Base-by-base conservation (phyloP, 2,797 vertebrate genomes). In the Sebastes dallii region DNA sequence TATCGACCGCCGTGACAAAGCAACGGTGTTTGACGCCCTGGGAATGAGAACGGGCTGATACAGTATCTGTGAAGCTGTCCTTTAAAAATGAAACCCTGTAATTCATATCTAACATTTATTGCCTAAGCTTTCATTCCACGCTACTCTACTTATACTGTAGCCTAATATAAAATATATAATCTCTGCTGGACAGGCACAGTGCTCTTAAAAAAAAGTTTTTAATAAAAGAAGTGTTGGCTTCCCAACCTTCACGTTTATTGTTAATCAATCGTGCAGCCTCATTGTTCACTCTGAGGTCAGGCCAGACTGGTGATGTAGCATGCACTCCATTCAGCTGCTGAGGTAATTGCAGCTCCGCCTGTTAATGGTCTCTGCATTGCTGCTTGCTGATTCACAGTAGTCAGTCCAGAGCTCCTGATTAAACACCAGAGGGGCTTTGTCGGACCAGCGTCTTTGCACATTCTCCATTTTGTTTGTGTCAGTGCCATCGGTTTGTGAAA, bases 311-410 rank as follows among this genome's bases (percentile, higher is more conserved):
- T 79, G 86, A 82, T 88, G 78, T 83, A 80, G 81, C 79, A 34
- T 77, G 58, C 80, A 22, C 81, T 82, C 72, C 80, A 27, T 85
- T 78, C 85, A 79, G 83, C 29, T 16, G 81, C 79, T 34, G 65
- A 81, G 85, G 83, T 88, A 86, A 87, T 92, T 86, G 85, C 81
- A 66, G 84, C 77, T 78, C 82, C n/a, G 66, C 80, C 78, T 77
- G 75, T 77, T 90, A 89, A 90, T 82, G 78, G 81, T 56, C 52
- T 81, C 80, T 77, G 83, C 59, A 25, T 80, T n/a, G 72, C 86
- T 79, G 72, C 75, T 14, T 83, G 74, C 85, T 84, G 87, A 80
- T 76, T 88, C 68, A 29, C 67, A 72, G 61, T n/a, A 54, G 50
- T 54, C 50, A 22, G 65, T 50, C 61, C 76, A 75, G 72, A 77